Evolutionary conservation across 2,113 vertebrate species (phyloP).

Genomic region (Apus apus): DNA sequence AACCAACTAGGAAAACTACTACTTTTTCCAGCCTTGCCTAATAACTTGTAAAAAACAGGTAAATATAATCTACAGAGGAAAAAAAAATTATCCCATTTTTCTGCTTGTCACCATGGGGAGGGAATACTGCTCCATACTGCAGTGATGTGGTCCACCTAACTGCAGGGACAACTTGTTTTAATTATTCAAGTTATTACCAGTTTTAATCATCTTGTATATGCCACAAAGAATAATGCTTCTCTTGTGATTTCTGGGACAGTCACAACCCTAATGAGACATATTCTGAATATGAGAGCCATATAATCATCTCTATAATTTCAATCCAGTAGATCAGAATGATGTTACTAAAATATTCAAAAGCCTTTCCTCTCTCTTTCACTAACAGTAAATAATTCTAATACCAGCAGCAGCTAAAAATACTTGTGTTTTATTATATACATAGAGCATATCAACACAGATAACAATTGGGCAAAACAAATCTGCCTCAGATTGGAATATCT

Average conservation of each 20-base stretch:
- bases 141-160: not conserved
- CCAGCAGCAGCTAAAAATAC: slow-evolving; percentile 15
- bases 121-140: not conserved
- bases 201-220: not conserved
- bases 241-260: not conserved
- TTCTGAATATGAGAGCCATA: not conserved
- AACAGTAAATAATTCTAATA: not conserved
- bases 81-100: no score
- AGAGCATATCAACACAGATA: not conserved
- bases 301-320: not conserved
- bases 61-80: not conserved
- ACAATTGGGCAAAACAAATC: not conserved
- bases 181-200: not conserved
- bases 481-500: not conserved
- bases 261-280: not conserved
- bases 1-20: not conserved
- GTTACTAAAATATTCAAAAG: slow-evolving; percentile 8
- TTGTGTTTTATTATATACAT: not conserved
- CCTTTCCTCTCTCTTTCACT: not conserved
- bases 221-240: not conserved
- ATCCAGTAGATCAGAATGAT: not conserved
- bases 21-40: not conserved
- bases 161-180: not conserved
- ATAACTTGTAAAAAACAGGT: not conserved
- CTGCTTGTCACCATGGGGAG: not conserved